phyloP scores from a whole-genome alignment of 37 sponge, comb jelly and placozoan species.

The Cliona cf. orientalis region DNA sequence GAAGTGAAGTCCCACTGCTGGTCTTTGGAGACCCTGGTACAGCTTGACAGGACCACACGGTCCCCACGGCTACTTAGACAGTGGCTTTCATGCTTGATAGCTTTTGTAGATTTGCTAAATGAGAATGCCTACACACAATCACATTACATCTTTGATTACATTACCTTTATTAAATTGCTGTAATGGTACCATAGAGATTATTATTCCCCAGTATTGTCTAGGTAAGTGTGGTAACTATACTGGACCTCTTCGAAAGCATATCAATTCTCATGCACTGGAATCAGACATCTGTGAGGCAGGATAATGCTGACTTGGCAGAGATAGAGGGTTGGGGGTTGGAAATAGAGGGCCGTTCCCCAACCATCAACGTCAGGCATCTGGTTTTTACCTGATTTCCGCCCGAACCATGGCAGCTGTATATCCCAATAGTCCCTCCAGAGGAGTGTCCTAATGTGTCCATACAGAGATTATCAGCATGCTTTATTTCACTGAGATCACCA shows the following conservation, averaged over 20 bases:
- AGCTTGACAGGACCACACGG: slow-evolving; percentile 35
- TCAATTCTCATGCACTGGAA: no score
- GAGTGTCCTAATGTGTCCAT: slow-evolving; percentile 81
- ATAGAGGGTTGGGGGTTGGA: no score
- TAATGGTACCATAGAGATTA: no score
- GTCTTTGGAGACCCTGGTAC: slow-evolving; percentile 15
- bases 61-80: slow-evolving; percentile 42
- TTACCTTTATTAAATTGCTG: no score
- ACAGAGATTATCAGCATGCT: slow-evolving; percentile 66
- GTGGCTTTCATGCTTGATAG: slow-evolving; percentile 49
- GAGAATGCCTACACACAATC: slow-evolving; percentile 16
- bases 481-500: slow-evolving; percentile 56
- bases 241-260: no score
- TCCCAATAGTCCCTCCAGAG: slow-evolving; percentile 46
- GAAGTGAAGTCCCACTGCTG: slow-evolving; percentile 57
- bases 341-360: no score
- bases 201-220: no score
- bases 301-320: no score
- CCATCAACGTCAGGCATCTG: no score
- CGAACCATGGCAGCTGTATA: slow-evolving; percentile 85
- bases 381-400: slow-evolving; percentile 86
- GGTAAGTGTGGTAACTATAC: no score
- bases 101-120: slow-evolving; percentile 31
- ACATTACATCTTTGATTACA: background rate
- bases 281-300: no score